Evolutionary conservation across 2,113 vertebrate genomes (phyloP).

Genomic region (Pseudonaja textilis): DNA sequence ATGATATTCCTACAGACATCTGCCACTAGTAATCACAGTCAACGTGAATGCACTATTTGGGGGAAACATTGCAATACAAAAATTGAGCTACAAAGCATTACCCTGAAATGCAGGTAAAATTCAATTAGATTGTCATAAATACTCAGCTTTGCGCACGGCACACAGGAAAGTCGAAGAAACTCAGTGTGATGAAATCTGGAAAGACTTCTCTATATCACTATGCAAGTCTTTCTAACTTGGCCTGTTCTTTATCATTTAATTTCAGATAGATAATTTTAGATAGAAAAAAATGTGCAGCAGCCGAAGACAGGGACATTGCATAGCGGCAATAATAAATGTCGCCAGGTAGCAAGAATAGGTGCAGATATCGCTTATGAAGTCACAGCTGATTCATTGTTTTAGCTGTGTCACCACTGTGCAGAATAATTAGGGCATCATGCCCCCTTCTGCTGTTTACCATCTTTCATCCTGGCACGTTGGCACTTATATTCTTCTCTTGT

Average conservation of each 20-base stretch:
- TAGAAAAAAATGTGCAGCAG: background rate
- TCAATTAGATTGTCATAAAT: background rate
- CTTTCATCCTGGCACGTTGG: slow-evolving; percentile 34
- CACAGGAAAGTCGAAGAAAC: background rate
- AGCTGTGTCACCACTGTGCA: slow-evolving; percentile 25
- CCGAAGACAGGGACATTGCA: background rate
- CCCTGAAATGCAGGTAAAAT: background rate
- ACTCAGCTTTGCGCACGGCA: background rate
- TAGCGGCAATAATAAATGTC: background rate
- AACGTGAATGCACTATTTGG: background rate
- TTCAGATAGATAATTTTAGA: background rate
- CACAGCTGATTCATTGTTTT: slow-evolving; percentile 17
- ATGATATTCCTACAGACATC: background rate
- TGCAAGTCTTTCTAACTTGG: background rate
- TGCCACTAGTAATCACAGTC: background rate
- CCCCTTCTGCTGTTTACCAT: slow-evolving; percentile 27
- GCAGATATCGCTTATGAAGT: slow-evolving; percentile 15
- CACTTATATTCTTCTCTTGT: background rate
- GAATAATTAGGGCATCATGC: slow-evolving; percentile 31
- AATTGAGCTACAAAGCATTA: background rate
- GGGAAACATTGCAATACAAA: background rate
- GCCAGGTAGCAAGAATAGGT: background rate
- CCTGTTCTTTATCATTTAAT: background rate
- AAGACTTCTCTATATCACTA: background rate
- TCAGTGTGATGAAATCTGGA: background rate